Evolutionary conservation across 2,888 invertebrate genomes (phyloP).

Genomic region (Eumerus sabulonum): DNA sequence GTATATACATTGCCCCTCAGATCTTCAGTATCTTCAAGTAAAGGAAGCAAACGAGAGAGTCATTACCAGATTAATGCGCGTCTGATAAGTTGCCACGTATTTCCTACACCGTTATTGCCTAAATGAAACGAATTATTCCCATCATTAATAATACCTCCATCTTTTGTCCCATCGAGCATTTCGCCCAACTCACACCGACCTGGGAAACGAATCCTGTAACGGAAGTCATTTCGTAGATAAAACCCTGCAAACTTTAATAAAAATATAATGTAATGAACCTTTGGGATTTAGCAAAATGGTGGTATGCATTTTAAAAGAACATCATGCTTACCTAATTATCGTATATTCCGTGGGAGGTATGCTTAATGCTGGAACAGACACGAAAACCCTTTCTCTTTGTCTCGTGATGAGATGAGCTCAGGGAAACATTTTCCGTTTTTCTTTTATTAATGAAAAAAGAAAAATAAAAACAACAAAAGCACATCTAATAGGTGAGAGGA

Average conservation of each 20-base stretch:
- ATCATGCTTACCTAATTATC: constrained; percentile 53
- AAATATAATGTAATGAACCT: constrained; percentile 49
- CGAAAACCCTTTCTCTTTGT: constrained; percentile 59
- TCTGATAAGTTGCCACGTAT: not conserved
- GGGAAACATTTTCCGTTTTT: constrained; percentile 47
- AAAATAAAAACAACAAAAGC: not conserved
- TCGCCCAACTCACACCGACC: not conserved
- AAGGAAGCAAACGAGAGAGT: too few species aligned
- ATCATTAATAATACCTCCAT: constrained; percentile 19
- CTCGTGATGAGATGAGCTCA: too few species aligned
- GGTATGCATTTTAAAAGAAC: constrained; percentile 49
- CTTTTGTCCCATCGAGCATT: constrained; percentile 6
- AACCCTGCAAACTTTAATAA: constrained; percentile 36
- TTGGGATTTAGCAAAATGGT: constrained; percentile 46
- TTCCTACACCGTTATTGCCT: constrained; percentile 1
- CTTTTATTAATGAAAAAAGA: constrained; percentile 10
- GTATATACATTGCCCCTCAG: too few species aligned
- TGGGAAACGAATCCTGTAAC: not conserved
- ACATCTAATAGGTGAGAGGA: constrained; percentile 29
- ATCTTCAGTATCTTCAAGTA: too few species aligned
- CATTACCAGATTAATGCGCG: too few species aligned
- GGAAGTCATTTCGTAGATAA: too few species aligned
- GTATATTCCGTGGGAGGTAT: constrained; percentile 18
- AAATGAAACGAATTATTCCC: constrained; percentile 39
- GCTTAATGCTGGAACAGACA: constrained; percentile 33